Percentiles rank a stretch among this genome's conserved stretches.
Evolutionary conservation across 1,140 invertebrate species (phyloP).

Genomic region (Homarus americanus): DNA sequence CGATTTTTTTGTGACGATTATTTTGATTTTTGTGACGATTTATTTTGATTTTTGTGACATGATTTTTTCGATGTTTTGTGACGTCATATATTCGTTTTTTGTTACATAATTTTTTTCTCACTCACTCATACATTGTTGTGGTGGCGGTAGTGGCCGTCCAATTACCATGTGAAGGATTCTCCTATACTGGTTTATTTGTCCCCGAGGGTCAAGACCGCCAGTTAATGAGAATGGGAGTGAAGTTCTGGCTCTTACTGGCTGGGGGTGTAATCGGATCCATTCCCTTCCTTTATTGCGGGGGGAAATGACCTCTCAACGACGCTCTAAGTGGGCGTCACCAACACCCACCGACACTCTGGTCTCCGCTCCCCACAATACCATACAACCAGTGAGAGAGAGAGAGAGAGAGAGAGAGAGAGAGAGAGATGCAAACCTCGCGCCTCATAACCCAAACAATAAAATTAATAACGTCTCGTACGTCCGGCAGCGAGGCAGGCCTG

Average conservation of each 20-base stretch:
- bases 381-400: too few species aligned
- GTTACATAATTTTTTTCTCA: too few species aligned
- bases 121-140: not conserved
- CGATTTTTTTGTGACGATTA: too few species aligned
- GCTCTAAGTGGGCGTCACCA: not conserved
- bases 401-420: too few species aligned
- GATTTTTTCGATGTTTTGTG: too few species aligned
- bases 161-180: conserved; percentile 11
- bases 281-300: not conserved
- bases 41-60: too few species aligned
- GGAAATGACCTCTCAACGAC: not conserved
- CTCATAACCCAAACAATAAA: conserved; percentile 32
- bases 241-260: not conserved
- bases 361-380: conserved; percentile 1
- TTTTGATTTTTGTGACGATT: too few species aligned
- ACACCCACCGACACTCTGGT: not conserved
- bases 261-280: conserved; percentile 6
- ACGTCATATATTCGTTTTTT: too few species aligned
- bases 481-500: conserved; percentile 5
- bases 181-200: not conserved
- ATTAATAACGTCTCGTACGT: conserved; percentile 36
- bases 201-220: conserved; percentile 6
- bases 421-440: conserved; percentile 5
- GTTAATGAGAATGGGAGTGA: conserved; percentile 39
- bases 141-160: conserved; percentile 17